Base-by-base conservation (phyloP, 2,888 invertebrate genomes). In the Germaria angustata region DNA sequence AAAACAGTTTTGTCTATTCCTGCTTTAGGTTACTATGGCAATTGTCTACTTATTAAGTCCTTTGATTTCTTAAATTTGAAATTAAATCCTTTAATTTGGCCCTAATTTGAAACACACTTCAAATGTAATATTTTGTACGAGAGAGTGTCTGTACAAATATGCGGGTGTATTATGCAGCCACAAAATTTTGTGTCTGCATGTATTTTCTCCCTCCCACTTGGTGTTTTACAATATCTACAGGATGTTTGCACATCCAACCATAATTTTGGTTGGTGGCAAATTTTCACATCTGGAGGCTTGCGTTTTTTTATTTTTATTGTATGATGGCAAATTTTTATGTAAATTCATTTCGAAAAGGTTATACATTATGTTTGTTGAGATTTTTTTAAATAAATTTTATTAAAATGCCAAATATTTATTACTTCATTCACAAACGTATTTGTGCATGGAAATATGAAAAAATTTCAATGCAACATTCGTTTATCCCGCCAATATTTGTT, bases 321-420 rank as follows among this genome's bases (percentile, higher is more conserved):
- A 39, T 8, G 22, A 8, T 59, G 36, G 17, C n/a, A 24, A 57
- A 59, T 1, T 28, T 46, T 17, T 55, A 2, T 32, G 11, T 13
- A 3, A n/a, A n/a, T n/a, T n/a, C n/a, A n/a, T n/a, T 28, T 11
- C 39, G 1, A 34, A 22, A 68, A 44, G 65, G 8, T 57, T 76
- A 51, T 24, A n/a, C n/a, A n/a, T 78, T 39, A 22, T 71, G 24
- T 24, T 24, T 66, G 22, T 15, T 59, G 65, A 15, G 66, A 66
- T 2, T 57, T 66, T 72, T 79, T 79, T 66, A 59, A 72, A n/a
- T 79, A 20, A 72, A 79, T 41, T 71, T 71, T 65, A 71, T 79
- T 65, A 57, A 71, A 65, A 55, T 72, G 36, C 20, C 24, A 61
- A 55, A 32, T 61, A 61, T 51, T 34, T 20, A 36, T 65, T 15